Conservation (phyloP, 2,888 invertebrate species). For the Cryptocephalus moraei region DNA sequence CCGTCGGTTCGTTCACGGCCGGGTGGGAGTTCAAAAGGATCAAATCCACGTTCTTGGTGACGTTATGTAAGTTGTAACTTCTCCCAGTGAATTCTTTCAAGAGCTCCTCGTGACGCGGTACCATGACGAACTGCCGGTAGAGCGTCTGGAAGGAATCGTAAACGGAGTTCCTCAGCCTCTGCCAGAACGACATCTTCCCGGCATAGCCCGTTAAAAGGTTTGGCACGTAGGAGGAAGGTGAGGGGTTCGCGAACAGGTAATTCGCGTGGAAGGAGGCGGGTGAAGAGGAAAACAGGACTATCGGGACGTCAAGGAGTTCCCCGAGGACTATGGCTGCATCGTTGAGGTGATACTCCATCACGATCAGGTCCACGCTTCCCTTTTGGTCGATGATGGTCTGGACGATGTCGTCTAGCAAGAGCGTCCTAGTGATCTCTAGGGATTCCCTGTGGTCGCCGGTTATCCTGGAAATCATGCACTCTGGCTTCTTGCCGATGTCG, state of each 20-base stretch:
- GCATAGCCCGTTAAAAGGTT: conserved; percentile 36
- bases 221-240: conserved; percentile 37
- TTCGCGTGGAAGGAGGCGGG: conserved; percentile 37
- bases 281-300: conserved; percentile 32
- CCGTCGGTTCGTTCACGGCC: conserved; percentile 40
- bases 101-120: conserved; percentile 17
- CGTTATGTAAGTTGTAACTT: conserved; percentile 15
- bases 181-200: conserved; percentile 41
- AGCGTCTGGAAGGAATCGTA: conserved; percentile 24
- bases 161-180: conserved; percentile 42
- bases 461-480: conserved; percentile 2
- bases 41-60: conserved; percentile 22
- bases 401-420: conserved; percentile 29
- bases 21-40: conserved; percentile 37
- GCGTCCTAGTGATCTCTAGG: conserved; percentile 22
- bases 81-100: conserved; percentile 19
- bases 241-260: conserved; percentile 35
- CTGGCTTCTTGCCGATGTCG: background rate
- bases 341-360: conserved; percentile 38
- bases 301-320: conserved; percentile 25
- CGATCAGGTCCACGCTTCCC: conserved; percentile 29
- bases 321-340: conserved; percentile 37
- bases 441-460: conserved; percentile 2
- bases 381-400: conserved; percentile 28
- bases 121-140: conserved; percentile 15